Evolutionary conservation across 2,888 invertebrate genomes (phyloP).

Genomic region (Andrena flavipes): DNA sequence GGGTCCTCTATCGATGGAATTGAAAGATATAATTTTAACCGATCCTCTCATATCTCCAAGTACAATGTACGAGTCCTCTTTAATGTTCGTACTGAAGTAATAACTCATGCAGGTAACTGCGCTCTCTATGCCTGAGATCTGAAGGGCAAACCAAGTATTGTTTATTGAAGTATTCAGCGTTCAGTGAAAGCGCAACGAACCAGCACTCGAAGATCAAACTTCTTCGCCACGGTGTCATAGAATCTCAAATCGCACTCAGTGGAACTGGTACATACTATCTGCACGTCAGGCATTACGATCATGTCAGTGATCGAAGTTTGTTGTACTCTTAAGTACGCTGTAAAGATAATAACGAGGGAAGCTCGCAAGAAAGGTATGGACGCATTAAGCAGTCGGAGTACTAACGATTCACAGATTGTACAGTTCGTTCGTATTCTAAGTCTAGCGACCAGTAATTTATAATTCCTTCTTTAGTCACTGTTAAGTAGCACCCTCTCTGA

Average conservation of each 20-base stretch:
- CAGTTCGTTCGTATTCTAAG: constrained; percentile 88
- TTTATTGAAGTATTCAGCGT: not conserved
- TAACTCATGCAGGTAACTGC: constrained; percentile 87
- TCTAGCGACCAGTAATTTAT: constrained; percentile 92
- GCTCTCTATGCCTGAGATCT: constrained; percentile 88
- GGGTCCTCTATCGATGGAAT: constrained; percentile 88
- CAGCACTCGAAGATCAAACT: constrained; percentile 90
- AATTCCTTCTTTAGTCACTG: constrained; percentile 91
- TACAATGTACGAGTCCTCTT: constrained; percentile 88
- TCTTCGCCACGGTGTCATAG: constrained; percentile 91
- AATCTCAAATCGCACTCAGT: constrained; percentile 92
- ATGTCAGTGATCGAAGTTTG: constrained; percentile 91
- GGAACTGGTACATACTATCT: constrained; percentile 91
- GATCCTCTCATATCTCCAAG: constrained; percentile 92
- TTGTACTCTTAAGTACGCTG: constrained; percentile 87
- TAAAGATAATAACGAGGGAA: constrained; percentile 29
- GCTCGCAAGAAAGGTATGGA: not conserved
- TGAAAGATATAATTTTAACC: constrained; percentile 88
- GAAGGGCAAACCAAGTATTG: constrained; percentile 10
- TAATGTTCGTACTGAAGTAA: constrained; percentile 87
- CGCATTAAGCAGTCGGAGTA: constrained; percentile 63
- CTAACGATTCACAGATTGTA: constrained; percentile 88
- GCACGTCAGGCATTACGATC: constrained; percentile 91
- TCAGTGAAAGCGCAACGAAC: constrained; percentile 74
- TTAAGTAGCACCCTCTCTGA: constrained; percentile 90